phyloP scores from a whole-genome alignment of 2,797 vertebrate genomes.

The Thunnus albacares region DNA sequence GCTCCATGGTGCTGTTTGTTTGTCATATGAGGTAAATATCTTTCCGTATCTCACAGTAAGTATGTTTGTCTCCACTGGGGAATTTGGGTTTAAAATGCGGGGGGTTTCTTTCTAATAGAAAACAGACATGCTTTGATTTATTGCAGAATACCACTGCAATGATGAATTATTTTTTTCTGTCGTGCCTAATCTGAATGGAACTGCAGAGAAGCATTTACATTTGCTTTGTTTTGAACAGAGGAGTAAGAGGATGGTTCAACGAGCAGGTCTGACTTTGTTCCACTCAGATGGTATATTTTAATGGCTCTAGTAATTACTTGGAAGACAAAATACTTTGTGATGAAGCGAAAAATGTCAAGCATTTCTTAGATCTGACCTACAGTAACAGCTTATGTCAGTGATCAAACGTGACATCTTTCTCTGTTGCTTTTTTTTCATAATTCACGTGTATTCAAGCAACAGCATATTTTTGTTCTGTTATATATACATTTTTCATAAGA shows the following conservation, averaged over 20 bases:
- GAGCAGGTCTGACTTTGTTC: constrained; percentile 1
- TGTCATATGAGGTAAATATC: constrained; percentile 7
- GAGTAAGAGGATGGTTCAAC: background rate
- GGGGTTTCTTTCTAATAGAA: background rate
- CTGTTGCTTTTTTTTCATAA: no score
- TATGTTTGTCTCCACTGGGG: background rate
- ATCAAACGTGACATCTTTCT: no score
- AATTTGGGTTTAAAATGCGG: background rate
- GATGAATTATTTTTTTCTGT: background rate
- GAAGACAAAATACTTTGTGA: background rate
- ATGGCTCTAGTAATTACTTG: no score
- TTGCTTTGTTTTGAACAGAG: background rate
- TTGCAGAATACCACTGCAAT: background rate
- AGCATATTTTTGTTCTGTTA: no score
- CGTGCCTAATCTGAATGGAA: background rate
- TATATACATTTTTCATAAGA: background rate
- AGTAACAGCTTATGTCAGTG: no score
- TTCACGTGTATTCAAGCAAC: no score
- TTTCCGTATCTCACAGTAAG: background rate
- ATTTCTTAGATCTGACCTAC: background rate
- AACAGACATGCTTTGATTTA: background rate
- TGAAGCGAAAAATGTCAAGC: background rate
- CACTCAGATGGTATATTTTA: background rate
- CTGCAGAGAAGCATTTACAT: background rate
- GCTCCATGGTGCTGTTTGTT: background rate